These are phyloP conservation scores for Latheticus oryzae DNA, from an alignment of 2,888 invertebrate genomes.

Conservation along the genomic window DNA sequence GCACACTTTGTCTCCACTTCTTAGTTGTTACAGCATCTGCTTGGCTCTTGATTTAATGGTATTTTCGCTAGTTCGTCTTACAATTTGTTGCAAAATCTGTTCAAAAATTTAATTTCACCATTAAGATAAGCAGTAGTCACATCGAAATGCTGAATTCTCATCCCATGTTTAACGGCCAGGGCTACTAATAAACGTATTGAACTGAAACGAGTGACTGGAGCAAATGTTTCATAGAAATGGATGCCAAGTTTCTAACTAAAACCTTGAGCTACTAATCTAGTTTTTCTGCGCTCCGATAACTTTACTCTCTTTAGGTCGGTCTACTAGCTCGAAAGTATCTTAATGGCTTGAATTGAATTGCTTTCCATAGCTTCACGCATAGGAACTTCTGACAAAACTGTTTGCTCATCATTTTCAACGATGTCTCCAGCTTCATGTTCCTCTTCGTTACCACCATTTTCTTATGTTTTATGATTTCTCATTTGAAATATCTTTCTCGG, in stretches of 20 bases:
- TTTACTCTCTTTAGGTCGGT: conserved; percentile 40
- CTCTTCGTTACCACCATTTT: too few species aligned
- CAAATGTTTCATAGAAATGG: conserved; percentile 51
- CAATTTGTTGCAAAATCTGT: neutral
- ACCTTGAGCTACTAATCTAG: conserved; percentile 52
- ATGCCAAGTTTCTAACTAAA: conserved; percentile 50
- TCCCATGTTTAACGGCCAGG: conserved; percentile 38
- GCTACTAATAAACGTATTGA: conserved; percentile 49
- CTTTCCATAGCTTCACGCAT: conserved; percentile 38
- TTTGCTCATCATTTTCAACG: too few species aligned
- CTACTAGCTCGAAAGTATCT: conserved; percentile 45
- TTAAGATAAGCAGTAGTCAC: conserved; percentile 45
- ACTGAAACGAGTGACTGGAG: conserved; percentile 49
- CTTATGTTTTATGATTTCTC: too few species aligned
- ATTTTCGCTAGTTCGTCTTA: neutral
- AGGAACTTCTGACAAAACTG: conserved; percentile 31
- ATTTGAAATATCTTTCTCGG: too few species aligned
- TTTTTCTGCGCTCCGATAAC: conserved; percentile 48
- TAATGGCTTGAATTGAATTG: too few species aligned
- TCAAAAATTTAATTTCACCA: conserved; percentile 35
- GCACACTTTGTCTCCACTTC: conserved; percentile 41
- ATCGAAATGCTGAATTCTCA: conserved; percentile 45
- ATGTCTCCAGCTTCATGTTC: too few species aligned
- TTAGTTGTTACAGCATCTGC: too few species aligned
- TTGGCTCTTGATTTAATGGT: too few species aligned